A percentile compares a stretch with the other conserved stretches of the same genome.
Conservation (phyloP, 2,797 vertebrate species). For the Myoxocephalus aenaeus region DNA sequence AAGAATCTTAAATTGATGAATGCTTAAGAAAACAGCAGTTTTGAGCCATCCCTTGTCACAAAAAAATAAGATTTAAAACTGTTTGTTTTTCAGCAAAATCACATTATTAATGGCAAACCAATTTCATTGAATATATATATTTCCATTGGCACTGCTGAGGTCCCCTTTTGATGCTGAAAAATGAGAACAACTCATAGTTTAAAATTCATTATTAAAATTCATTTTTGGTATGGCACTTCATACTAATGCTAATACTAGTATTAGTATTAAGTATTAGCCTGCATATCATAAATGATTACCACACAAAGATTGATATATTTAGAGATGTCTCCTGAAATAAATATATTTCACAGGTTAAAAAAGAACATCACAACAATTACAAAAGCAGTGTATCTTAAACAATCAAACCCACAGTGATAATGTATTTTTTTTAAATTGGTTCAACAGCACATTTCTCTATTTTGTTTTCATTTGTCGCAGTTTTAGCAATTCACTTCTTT, state of each 20-base stretch:
- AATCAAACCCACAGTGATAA: neutral
- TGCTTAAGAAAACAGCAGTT: neutral
- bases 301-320: neutral
- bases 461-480: neutral
- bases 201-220: neutral
- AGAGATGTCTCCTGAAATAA: neutral
- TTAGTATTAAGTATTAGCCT: too few relatives aligned
- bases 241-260: too few relatives aligned
- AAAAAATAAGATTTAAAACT: neutral
- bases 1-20: neutral
- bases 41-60: neutral
- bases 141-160: neutral
- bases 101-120: neutral
- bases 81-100: neutral
- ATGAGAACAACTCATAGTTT: neutral
- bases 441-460: neutral
- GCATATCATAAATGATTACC: too few relatives aligned
- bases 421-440: neutral
- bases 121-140: neutral
- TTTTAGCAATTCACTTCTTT: neutral
- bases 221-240: neutral
- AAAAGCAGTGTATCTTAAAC: neutral
- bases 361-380: too few relatives aligned
- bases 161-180: neutral
- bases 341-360: neutral